These are phyloP conservation scores for Nematolebias whitei DNA, from an alignment of 2,113 vertebrate species.

Conservation along the genomic window DNA sequence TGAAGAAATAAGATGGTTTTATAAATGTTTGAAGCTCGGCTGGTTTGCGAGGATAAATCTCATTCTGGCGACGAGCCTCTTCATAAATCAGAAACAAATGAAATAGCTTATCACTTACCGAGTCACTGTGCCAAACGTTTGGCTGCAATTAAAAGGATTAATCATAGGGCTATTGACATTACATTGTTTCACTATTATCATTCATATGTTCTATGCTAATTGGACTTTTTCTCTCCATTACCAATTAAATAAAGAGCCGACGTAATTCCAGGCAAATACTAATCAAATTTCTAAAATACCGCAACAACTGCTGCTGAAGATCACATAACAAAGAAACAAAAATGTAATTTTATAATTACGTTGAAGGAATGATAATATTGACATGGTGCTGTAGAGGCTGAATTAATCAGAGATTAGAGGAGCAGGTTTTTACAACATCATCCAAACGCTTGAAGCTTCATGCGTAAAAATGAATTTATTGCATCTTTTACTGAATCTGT, in stretches of 20 bases:
- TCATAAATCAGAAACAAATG: constrained; percentile 81
- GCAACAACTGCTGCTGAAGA: constrained; percentile 53
- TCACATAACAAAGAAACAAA: constrained; percentile 40
- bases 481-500: neutral
- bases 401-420: constrained; percentile 45
- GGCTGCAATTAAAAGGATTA: constrained; percentile 77
- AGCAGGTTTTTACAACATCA: constrained; percentile 16
- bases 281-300: constrained; percentile 74
- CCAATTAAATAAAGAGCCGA: constrained; percentile 74
- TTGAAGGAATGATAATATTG: constrained; percentile 2
- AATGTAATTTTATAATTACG: constrained; percentile 46
- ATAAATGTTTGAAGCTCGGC: constrained; percentile 72
- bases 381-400: constrained; percentile 3
- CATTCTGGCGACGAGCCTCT: constrained; percentile 71
- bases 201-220: constrained; percentile 82
- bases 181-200: constrained; percentile 81
- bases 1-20: constrained; percentile 52
- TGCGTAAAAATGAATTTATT: constrained; percentile 17
- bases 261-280: constrained; percentile 73
- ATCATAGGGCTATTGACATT: constrained; percentile 82
- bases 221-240: constrained; percentile 58
- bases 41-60: constrained; percentile 74
- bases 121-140: constrained; percentile 74
- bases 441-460: constrained; percentile 26
- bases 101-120: constrained; percentile 80